phyloP scores from a whole-genome alignment of 2,113 vertebrate species.

The Lates calcarifer region DNA sequence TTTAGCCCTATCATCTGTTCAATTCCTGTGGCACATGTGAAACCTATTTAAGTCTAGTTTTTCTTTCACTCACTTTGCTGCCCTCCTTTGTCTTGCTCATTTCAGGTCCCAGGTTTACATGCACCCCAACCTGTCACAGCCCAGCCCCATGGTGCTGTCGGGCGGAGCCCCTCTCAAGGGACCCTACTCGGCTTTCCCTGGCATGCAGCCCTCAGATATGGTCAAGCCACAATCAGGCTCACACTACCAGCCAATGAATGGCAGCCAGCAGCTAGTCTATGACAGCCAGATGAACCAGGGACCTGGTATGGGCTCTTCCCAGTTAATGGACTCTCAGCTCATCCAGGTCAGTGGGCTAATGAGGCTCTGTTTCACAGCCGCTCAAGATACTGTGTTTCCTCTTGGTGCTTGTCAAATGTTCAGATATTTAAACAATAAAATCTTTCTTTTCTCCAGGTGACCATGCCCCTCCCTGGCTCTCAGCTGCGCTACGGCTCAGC shows the following conservation, averaged over 20 bases:
- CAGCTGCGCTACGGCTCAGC: slow-evolving; percentile 96
- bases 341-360: slow-evolving; percentile 88
- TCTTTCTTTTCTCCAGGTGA: slow-evolving; percentile 84
- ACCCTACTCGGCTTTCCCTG: slow-evolving; percentile 94
- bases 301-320: slow-evolving; percentile 93
- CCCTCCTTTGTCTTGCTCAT: background rate
- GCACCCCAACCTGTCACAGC: slow-evolving; percentile 97
- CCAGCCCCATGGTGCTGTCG: slow-evolving; percentile 95
- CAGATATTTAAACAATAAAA: background rate
- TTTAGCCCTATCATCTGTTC: background rate
- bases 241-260: slow-evolving; percentile 95
- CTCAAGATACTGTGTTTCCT: background rate
- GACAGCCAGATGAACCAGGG: slow-evolving; percentile 93
- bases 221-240: slow-evolving; percentile 95
- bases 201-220: slow-evolving; percentile 96
- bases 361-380: background rate
- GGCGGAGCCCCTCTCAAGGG: slow-evolving; percentile 94
- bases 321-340: slow-evolving; percentile 98
- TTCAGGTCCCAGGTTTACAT: slow-evolving; percentile 97
- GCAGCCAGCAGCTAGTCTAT: slow-evolving; percentile 94
- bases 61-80: background rate
- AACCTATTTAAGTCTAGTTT: background rate
- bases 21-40: background rate
- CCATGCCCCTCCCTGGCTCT: slow-evolving; percentile 96
- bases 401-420: background rate